Conservation (phyloP, 2,113 vertebrate genomes). For the Psammodynastes pulverulentus region DNA sequence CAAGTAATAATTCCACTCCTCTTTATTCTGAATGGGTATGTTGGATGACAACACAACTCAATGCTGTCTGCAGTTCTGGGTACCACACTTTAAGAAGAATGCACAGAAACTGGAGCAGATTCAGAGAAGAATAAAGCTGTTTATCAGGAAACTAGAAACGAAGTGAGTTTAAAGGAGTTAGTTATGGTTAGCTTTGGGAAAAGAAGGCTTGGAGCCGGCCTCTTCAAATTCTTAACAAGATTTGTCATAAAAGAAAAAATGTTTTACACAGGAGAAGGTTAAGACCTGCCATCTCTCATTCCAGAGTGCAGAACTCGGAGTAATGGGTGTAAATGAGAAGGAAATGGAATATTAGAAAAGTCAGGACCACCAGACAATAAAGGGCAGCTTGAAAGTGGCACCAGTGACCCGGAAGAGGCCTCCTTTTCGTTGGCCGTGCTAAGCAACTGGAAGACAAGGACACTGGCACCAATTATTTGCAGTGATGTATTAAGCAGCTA, state of each 20-base stretch:
- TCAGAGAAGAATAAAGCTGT: not conserved
- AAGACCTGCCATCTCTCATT: not conserved
- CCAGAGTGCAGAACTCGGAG: not conserved
- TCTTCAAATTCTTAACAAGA: not conserved
- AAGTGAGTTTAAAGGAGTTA: not conserved
- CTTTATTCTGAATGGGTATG: not conserved
- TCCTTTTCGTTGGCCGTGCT: not conserved
- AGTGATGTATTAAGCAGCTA: not conserved
- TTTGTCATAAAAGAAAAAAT: not conserved
- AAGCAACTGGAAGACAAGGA: not conserved
- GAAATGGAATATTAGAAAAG: not conserved
- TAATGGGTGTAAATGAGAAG: not conserved
- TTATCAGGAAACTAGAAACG: not conserved
- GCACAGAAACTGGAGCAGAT: not conserved
- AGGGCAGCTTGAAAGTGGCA: not conserved
- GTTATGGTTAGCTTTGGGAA: not conserved
- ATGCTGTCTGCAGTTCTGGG: not conserved
- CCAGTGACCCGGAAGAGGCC: not conserved
- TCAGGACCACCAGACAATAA: not conserved
- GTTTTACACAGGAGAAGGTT: not conserved
- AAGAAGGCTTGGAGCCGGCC: not conserved
- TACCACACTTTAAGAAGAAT: not conserved
- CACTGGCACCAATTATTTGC: not conserved
- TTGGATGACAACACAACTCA: not conserved
- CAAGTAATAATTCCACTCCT: not conserved